A percentile compares a stretch with the other conserved stretches of the same genome.
These are phyloP conservation scores for Hirtodrosophila alboralis DNA, from an alignment of 2,888 invertebrate genomes.

Conservation along the genomic window DNA sequence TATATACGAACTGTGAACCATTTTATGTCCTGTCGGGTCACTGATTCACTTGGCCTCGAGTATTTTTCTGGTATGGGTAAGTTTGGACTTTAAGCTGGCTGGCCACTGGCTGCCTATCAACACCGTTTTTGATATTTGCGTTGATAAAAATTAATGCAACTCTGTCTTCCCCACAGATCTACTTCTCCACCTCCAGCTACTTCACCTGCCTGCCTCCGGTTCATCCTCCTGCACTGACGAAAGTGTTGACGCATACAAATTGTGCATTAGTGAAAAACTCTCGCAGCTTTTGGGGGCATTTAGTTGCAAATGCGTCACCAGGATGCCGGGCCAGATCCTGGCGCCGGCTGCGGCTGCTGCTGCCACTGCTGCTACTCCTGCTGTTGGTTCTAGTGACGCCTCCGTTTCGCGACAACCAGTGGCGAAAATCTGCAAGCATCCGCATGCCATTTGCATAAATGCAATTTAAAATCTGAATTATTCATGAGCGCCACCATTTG, in stretches of 20 bases:
- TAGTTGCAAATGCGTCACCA: slow-evolving; percentile 75
- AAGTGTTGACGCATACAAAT: slow-evolving; percentile 81
- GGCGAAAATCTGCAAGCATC: slow-evolving; percentile 80
- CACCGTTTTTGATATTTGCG: slow-evolving; percentile 62
- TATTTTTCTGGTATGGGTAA: slow-evolving; percentile 25
- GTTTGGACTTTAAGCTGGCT: neutral
- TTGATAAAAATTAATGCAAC: slow-evolving; percentile 68
- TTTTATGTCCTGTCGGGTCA: slow-evolving; percentile 68
- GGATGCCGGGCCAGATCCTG: slow-evolving; percentile 20
- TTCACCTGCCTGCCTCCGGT: neutral
- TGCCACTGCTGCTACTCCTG: neutral
- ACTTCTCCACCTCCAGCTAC: neutral
- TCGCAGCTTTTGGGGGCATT: slow-evolving; percentile 75
- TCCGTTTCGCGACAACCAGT: slow-evolving; percentile 54
- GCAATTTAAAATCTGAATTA: slow-evolving; percentile 80
- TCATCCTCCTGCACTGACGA: slow-evolving; percentile 59
- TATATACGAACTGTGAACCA: slow-evolving; percentile 28
- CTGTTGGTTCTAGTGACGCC: slow-evolving; percentile 44
- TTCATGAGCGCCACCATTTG: slow-evolving; percentile 78
- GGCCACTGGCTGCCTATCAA: slow-evolving; percentile 45
- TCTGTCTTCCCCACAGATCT: neutral
- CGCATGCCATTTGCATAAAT: slow-evolving; percentile 76
- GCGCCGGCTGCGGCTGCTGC: neutral
- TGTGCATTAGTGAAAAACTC: slow-evolving; percentile 80
- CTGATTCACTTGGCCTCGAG: slow-evolving; percentile 73